phyloP scores from a whole-genome alignment of 1,140 invertebrate genomes.

The Coenobita brevimanus region DNA sequence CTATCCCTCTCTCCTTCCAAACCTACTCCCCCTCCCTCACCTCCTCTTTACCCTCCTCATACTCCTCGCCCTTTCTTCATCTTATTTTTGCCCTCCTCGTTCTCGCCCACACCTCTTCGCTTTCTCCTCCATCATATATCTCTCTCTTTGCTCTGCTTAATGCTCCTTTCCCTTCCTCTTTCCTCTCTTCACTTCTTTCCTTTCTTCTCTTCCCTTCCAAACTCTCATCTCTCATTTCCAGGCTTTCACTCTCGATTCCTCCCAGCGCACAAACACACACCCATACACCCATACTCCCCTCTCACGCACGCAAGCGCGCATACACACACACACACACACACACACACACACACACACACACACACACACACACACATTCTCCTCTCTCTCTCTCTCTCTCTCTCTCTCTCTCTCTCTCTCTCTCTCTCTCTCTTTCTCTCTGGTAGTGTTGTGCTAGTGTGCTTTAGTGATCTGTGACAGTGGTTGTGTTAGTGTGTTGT shows the following conservation, averaged over 20 bases:
- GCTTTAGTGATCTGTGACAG: no score
- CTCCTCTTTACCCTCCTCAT: constrained; percentile 21
- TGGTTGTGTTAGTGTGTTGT: no score
- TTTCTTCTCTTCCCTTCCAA: not conserved
- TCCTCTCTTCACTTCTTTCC: not conserved
- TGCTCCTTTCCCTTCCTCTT: not conserved
- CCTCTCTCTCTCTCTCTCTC: constrained; percentile 18
- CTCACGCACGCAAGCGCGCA: no score
- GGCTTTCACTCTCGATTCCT: not conserved
- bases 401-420: not conserved
- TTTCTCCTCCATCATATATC: not conserved
- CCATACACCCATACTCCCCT: not conserved
- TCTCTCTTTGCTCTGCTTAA: no score
- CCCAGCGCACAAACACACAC: not conserved
- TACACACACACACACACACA: constrained; percentile 25
- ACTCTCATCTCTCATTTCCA: not conserved
- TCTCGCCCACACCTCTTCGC: not conserved
- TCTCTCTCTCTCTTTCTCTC: not conserved
- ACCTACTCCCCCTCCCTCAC: constrained; percentile 19
- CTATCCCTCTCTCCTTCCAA: no score
- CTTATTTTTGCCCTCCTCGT: no score
- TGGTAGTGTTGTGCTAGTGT: no score
- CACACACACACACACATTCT: not conserved
- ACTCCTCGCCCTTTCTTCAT: constrained; percentile 3
- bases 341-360: constrained; percentile 11